Evolutionary conservation across 2,113 vertebrate genomes (phyloP).

Genomic region (Colossoma macropomum): DNA sequence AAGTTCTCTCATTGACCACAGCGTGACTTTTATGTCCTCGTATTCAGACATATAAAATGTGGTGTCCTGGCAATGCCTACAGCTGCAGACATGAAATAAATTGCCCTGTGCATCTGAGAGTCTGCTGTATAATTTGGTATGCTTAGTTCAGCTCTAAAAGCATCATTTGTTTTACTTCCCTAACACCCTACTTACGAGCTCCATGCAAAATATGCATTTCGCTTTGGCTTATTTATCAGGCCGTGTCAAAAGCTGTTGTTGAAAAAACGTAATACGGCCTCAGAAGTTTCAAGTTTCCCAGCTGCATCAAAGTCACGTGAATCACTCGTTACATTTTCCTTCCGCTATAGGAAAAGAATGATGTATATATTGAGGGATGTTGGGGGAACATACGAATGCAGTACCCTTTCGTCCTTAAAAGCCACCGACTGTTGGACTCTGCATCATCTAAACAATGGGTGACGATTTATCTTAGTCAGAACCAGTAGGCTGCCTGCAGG

Average conservation of each 20-base stretch:
- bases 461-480: slow-evolving; percentile 7
- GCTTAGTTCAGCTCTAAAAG: slow-evolving; percentile 42
- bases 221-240: slow-evolving; percentile 6
- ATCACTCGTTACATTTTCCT: background rate
- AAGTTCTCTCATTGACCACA: background rate
- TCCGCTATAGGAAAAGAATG: background rate
- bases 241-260: slow-evolving; percentile 3
- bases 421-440: background rate
- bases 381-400: background rate
- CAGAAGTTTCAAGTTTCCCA: background rate
- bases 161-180: slow-evolving; percentile 39
- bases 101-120: slow-evolving; percentile 11
- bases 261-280: background rate
- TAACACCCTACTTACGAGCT: slow-evolving; percentile 15
- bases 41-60: slow-evolving; percentile 17
- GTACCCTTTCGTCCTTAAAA: background rate
- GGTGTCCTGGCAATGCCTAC: background rate
- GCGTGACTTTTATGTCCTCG: slow-evolving; percentile 26
- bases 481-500: background rate
- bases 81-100: slow-evolving; percentile 11
- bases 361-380: too few relatives aligned
- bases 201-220: background rate
- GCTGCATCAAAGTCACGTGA: background rate
- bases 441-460: slow-evolving; percentile 5
- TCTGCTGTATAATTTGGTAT: slow-evolving; percentile 20